Conservation (phyloP, 2,113 vertebrate species). For the Corvus moneduloides region DNA sequence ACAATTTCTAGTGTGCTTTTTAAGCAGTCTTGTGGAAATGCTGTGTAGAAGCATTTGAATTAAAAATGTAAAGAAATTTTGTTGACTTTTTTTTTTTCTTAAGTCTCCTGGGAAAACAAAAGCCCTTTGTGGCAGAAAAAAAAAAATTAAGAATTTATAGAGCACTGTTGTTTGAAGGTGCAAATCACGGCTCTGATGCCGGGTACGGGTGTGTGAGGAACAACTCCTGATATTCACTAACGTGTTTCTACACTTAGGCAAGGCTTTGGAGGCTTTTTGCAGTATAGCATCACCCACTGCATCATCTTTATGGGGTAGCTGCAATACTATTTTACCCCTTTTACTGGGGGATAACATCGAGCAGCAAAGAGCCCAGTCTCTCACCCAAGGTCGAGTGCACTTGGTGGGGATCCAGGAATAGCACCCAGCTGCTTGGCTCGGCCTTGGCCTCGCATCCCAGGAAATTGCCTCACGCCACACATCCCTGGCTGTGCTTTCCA, state of each 20-base stretch:
- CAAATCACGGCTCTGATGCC: neutral
- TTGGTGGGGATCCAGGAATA: neutral
- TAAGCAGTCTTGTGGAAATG: conserved; percentile 16
- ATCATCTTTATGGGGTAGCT: neutral
- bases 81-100: neutral
- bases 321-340: neutral
- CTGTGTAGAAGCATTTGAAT: conserved; percentile 37
- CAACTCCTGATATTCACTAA: neutral
- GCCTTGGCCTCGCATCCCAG: neutral
- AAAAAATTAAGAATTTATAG: neutral
- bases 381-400: neutral
- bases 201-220: neutral
- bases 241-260: neutral
- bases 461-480: rapidly evolving
- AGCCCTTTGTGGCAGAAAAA: neutral
- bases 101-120: conserved; percentile 9
- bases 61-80: conserved; percentile 25
- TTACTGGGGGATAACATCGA: neutral
- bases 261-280: neutral
- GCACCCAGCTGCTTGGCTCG: neutral
- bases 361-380: neutral
- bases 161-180: neutral
- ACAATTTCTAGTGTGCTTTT: conserved; percentile 19
- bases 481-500: neutral
- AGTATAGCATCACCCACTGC: neutral